A percentile compares a stretch with the other conserved stretches of the same genome.
phyloP scores from a whole-genome alignment of 1,140 invertebrate genomes.

The Ruditapes philippinarum region DNA sequence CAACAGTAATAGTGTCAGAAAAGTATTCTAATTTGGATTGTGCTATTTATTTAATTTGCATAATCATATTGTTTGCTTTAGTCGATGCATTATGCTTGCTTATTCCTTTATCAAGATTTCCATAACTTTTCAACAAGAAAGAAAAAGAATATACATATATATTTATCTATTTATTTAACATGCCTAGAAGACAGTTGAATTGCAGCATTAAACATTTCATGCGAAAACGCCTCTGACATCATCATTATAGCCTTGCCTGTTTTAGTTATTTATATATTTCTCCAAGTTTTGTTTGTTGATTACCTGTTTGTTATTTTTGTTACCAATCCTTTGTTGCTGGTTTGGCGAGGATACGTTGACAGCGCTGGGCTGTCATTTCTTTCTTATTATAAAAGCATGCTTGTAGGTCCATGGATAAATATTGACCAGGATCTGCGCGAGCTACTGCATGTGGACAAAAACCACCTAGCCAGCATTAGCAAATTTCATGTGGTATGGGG shows the following conservation, averaged over 20 bases:
- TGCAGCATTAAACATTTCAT: constrained; percentile 63
- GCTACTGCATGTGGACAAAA: constrained; percentile 12
- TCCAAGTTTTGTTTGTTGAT: constrained; percentile 60
- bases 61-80: not conserved
- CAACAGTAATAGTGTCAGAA: not conserved
- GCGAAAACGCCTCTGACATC: constrained; percentile 58
- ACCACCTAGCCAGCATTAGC: not conserved
- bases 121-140: no score
- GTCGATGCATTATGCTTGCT: constrained; percentile 9
- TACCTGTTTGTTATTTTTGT: constrained; percentile 51
- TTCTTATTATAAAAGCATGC: constrained; percentile 44
- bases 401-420: not conserved
- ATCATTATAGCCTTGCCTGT: constrained; percentile 64
- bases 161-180: no score
- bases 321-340: constrained; percentile 52
- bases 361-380: not conserved
- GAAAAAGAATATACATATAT: no score
- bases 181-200: no score
- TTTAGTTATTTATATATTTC: constrained; percentile 52
- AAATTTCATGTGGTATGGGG: not conserved
- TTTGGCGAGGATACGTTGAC: constrained; percentile 6
- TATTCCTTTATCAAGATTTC: not conserved
- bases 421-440: not conserved
- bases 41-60: not conserved
- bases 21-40: not conserved